Percentiles rank a stretch among this genome's conserved stretches.
phyloP scores from a whole-genome alignment of 2,797 vertebrate genomes.

The Sphaeramia orbicularis region DNA sequence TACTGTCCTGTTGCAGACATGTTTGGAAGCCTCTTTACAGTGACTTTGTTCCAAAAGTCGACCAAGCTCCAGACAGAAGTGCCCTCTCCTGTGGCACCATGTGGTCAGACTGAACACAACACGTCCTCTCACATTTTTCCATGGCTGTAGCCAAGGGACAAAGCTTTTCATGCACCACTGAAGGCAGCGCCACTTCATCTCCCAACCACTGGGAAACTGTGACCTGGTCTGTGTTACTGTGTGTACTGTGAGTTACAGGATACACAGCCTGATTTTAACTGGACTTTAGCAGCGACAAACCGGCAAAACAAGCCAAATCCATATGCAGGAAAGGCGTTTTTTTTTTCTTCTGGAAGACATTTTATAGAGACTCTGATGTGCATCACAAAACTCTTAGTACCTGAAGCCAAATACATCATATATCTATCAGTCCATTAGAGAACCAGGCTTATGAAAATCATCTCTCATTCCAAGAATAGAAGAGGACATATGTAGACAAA shows the following conservation, averaged over 20 bases:
- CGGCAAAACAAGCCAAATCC: not conserved
- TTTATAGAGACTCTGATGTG: constrained; percentile 9
- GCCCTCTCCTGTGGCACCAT: constrained; percentile 66
- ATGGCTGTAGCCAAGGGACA: constrained; percentile 65
- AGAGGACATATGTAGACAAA: not conserved
- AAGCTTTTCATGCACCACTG: constrained; percentile 74
- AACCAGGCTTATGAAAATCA: constrained; percentile 4
- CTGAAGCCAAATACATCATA: not conserved
- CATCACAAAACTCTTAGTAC: constrained; percentile 13
- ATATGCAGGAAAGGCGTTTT: not conserved
- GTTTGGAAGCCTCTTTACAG: constrained; percentile 41
- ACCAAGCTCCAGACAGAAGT: constrained; percentile 58
- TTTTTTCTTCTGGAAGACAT: not conserved
- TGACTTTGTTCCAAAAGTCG: constrained; percentile 61
- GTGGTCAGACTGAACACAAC: constrained; percentile 65
- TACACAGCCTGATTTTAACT: constrained; percentile 29
- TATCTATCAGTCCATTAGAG: not conserved
- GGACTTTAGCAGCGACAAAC: constrained; percentile 1
- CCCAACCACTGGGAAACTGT: constrained; percentile 46
- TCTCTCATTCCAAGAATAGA: not conserved
- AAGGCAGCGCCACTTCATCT: constrained; percentile 58
- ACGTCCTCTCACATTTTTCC: constrained; percentile 64
- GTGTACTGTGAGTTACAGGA: constrained; percentile 29
- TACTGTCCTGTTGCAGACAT: constrained; percentile 29
- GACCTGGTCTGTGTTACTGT: constrained; percentile 40